Evolutionary conservation across 2,797 vertebrate genomes (phyloP).

Genomic region (Onychomys arenicola): DNA sequence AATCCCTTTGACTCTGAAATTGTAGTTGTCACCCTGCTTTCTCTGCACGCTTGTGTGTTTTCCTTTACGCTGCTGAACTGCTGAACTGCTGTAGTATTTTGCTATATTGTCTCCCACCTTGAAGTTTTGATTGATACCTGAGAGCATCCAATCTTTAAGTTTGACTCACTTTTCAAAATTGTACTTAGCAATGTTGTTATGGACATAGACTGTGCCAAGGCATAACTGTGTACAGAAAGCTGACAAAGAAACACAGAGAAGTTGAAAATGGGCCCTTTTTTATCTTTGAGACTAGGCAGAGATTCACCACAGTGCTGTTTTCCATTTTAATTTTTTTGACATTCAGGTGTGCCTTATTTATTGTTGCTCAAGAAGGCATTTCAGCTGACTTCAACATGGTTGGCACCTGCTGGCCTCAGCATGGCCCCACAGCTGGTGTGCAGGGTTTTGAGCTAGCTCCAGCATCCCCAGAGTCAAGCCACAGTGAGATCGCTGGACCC

Average conservation of each 20-base stretch:
- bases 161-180: constrained; percentile 24
- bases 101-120: neutral
- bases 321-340: constrained; percentile 24
- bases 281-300: constrained; percentile 33
- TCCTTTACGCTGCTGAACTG: neutral
- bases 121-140: constrained; percentile 18
- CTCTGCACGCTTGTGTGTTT: neutral
- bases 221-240: constrained; percentile 50
- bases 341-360: constrained; percentile 7
- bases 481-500: neutral
- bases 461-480: neutral
- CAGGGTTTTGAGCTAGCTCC: neutral
- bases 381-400: constrained; percentile 35
- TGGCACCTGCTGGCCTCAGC: neutral
- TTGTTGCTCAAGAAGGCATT: constrained; percentile 31
- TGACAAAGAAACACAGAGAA: constrained; percentile 41
- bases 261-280: constrained; percentile 46
- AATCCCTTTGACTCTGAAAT: neutral
- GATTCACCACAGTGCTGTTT: neutral
- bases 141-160: constrained; percentile 24
- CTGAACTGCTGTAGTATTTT: neutral
- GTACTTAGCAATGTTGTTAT: constrained; percentile 23
- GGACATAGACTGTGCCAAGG: constrained; percentile 46
- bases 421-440: neutral
- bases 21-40: constrained; percentile 1